Percentiles rank a stretch among this genome's conserved stretches.
Conservation (phyloP, 2,113 vertebrate genomes). For the Pygoscelis antarcticus region DNA sequence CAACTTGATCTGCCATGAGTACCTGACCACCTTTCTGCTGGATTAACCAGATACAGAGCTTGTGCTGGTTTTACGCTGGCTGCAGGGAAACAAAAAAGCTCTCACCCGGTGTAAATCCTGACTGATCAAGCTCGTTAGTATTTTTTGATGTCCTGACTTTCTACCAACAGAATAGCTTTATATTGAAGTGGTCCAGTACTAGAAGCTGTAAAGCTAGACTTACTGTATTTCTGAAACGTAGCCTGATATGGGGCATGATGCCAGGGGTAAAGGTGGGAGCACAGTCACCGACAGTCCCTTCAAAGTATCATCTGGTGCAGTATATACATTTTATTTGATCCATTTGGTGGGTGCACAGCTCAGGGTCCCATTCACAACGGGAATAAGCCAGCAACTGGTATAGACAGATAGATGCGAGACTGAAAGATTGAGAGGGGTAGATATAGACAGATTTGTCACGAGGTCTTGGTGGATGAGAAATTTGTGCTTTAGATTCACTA, state of each 20-base stretch:
- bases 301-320: background rate
- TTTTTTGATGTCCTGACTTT: background rate
- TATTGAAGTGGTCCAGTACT: background rate
- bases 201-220: background rate
- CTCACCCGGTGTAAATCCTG: background rate
- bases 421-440: background rate
- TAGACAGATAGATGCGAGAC: background rate
- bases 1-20: background rate
- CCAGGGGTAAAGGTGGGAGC: background rate
- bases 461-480: background rate
- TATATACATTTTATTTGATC: background rate
- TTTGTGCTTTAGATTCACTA: background rate
- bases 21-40: background rate
- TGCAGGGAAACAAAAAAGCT: background rate
- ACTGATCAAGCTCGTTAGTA: background rate
- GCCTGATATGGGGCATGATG: background rate
- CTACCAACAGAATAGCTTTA: background rate
- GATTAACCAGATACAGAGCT: background rate
- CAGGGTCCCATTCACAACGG: background rate
- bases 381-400: background rate
- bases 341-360: background rate
- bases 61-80: background rate
- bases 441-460: background rate
- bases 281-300: background rate
- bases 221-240: background rate